Evolutionary conservation across 2,113 vertebrate species (phyloP).

Genomic region (Pachyramphus minor): DNA sequence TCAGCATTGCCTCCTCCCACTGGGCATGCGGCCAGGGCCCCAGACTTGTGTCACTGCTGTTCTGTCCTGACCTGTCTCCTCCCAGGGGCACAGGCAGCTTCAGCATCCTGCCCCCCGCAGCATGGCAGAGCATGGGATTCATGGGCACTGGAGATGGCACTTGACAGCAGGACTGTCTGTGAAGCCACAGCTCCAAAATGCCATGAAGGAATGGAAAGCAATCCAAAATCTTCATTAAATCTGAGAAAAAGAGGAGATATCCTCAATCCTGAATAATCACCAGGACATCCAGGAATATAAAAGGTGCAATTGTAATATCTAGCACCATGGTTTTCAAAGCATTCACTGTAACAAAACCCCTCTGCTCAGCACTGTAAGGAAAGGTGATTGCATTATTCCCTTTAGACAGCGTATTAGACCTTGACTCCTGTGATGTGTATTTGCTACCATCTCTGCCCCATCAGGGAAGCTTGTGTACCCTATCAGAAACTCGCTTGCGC

Average conservation of each 20-base stretch:
- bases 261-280: neutral
- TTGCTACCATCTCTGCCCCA: neutral
- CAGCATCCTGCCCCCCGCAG: accelerated
- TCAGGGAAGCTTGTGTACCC: neutral
- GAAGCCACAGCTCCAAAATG: neutral
- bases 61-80: neutral
- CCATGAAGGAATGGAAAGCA: neutral
- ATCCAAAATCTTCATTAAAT: neutral
- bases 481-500: neutral
- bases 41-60: accelerated
- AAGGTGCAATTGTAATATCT: neutral
- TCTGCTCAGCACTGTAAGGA: neutral
- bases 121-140: neutral
- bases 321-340: neutral
- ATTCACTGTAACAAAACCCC: neutral
- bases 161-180: accelerated
- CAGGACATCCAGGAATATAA: neutral
- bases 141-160: neutral
- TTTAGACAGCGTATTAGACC: neutral
- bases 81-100: neutral
- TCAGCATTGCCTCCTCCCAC: accelerated
- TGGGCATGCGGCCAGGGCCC: accelerated
- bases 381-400: neutral
- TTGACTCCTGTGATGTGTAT: neutral
- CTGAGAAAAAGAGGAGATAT: neutral